Conservation (phyloP, 1,140 invertebrate species). For the Antheraea mylitta region DNA sequence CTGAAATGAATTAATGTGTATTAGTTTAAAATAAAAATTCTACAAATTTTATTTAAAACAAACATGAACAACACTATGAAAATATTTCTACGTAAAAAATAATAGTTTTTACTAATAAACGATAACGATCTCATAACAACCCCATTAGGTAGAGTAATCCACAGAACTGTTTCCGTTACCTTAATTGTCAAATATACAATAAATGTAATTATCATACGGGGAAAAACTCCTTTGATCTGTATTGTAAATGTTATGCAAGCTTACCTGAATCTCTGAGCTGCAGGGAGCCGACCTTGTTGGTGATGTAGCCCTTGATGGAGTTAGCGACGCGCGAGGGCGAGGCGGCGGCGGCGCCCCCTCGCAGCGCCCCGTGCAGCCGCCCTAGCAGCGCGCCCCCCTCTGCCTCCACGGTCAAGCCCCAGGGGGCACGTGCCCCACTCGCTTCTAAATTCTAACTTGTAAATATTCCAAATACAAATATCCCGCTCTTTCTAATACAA, state of each 20-base stretch:
- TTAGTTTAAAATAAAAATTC: too few species aligned
- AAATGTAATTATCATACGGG: too few species aligned
- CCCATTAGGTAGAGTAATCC: too few species aligned
- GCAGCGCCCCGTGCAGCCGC: slow-evolving; percentile 74
- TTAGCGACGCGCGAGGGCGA: slow-evolving; percentile 65
- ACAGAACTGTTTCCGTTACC: too few species aligned
- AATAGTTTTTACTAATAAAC: too few species aligned
- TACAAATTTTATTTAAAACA: too few species aligned
- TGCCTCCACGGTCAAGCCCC: slow-evolving; percentile 79
- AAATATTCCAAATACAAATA: slow-evolving; percentile 4
- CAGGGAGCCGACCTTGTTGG: slow-evolving; percentile 66
- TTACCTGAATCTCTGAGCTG: slow-evolving; percentile 70
- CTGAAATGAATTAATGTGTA: too few species aligned
- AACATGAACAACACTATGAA: too few species aligned
- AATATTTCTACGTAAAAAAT: too few species aligned
- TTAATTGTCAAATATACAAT: too few species aligned
- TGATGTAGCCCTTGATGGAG: slow-evolving; percentile 67
- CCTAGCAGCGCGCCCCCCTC: slow-evolving; percentile 74
- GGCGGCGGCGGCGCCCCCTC: slow-evolving; percentile 75
- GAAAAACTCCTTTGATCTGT: background rate
- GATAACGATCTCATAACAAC: too few species aligned
- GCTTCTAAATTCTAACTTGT: slow-evolving; percentile 27
- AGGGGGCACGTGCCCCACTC: slow-evolving; percentile 43
- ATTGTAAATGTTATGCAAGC: slow-evolving; percentile 15
- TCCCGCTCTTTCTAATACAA: background rate